phyloP scores from a whole-genome alignment of 2,888 invertebrate species.

The Archaeoteleia sp. region DNA sequence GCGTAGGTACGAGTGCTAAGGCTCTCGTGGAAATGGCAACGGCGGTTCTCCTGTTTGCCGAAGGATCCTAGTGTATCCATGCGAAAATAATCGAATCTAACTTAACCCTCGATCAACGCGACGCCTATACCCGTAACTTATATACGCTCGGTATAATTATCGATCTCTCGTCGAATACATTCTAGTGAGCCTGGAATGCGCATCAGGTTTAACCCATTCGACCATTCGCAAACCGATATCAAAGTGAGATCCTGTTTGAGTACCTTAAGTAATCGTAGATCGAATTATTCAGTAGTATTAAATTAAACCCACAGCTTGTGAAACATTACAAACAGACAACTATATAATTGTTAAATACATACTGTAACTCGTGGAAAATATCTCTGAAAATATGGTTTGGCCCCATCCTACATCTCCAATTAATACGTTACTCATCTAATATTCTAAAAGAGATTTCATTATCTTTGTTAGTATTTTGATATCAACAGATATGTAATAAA shows the following conservation, averaged over 20 bases:
- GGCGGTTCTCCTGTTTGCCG: constrained; percentile 4
- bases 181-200: constrained; percentile 22
- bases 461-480: too few relatives aligned
- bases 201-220: constrained; percentile 24
- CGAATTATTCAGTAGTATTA: background rate
- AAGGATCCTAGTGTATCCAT: constrained; percentile 20
- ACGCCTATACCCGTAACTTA: constrained; percentile 37
- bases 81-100: constrained; percentile 42
- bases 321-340: too few relatives aligned
- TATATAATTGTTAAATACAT: too few relatives aligned
- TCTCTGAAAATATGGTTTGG: too few relatives aligned
- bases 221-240: constrained; percentile 29
- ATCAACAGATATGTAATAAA: too few relatives aligned
- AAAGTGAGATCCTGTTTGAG: constrained; percentile 19
- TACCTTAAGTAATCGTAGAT: constrained; percentile 3
- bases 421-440: too few relatives aligned
- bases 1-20: background rate
- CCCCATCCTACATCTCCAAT: too few relatives aligned
- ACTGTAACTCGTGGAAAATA: too few relatives aligned
- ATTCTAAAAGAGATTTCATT: too few relatives aligned
- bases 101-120: constrained; percentile 48
- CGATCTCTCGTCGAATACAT: constrained; percentile 35
- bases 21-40: constrained; percentile 8
- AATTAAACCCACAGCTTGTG: too few relatives aligned
- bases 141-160: constrained; percentile 51